Percentiles rank a stretch among this genome's conserved stretches.
These are phyloP conservation scores for Cyprinus carpio DNA, from an alignment of 2,113 vertebrate species.

Conservation along the genomic window DNA sequence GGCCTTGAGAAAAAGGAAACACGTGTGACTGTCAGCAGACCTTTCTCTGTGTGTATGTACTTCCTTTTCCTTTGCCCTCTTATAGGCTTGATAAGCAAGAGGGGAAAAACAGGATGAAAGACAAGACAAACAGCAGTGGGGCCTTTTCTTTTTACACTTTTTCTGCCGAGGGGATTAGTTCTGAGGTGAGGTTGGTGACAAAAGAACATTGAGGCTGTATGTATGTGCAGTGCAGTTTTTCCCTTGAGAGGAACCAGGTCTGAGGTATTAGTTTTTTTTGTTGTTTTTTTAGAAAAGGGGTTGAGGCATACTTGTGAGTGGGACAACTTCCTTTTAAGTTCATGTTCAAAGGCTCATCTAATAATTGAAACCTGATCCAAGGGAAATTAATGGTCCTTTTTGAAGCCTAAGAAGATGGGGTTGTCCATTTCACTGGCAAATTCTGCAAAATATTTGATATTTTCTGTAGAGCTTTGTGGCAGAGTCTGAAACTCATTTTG, in stretches of 20 bases:
- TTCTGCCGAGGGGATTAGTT: constrained; percentile 30
- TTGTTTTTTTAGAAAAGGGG: no score
- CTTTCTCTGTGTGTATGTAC: constrained; percentile 40
- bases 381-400: constrained; percentile 34
- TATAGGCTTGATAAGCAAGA: constrained; percentile 50
- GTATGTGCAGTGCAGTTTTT: neutral
- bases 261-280: neutral
- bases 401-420: neutral
- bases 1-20: constrained; percentile 63
- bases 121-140: constrained; percentile 31
- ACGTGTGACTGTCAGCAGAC: constrained; percentile 31
- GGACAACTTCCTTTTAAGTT: constrained; percentile 44
- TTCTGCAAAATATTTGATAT: neutral
- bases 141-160: constrained; percentile 50
- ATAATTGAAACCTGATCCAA: constrained; percentile 8
- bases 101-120: constrained; percentile 52
- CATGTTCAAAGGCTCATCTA: constrained; percentile 47
- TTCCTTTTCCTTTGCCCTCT: constrained; percentile 61
- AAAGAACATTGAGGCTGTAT: constrained; percentile 33
- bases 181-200: constrained; percentile 33
- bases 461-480: neutral
- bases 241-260: neutral
- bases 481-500: constrained; percentile 1
- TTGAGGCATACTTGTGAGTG: constrained; percentile 28
- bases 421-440: constrained; percentile 11